Evolutionary conservation across 2,888 invertebrate species (phyloP).

Genomic region (Mayetiola destructor): DNA sequence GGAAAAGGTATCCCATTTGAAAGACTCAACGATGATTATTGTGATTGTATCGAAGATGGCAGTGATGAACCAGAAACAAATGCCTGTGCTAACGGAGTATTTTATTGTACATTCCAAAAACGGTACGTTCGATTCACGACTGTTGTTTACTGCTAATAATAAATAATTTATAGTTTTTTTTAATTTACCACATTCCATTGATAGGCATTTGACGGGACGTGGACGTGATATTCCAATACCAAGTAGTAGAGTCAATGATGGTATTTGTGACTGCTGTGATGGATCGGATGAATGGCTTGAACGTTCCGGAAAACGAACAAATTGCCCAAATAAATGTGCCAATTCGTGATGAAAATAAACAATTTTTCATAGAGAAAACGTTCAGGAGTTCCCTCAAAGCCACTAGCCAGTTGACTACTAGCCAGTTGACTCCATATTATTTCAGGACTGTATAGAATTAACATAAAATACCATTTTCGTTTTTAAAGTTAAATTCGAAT

Average conservation of each 20-base stretch:
- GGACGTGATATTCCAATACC: conserved; percentile 38
- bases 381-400: no score
- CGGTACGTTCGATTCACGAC: background rate
- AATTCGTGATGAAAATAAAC: background rate
- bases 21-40: conserved; percentile 68
- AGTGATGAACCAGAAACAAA: conserved; percentile 73
- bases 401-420: no score
- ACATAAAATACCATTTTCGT: no score
- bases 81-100: conserved; percentile 72
- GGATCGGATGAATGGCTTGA: conserved; percentile 70
- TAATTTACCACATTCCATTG: background rate
- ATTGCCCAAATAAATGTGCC: background rate
- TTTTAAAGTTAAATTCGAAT: no score
- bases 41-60: conserved; percentile 64
- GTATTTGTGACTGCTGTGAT: conserved; percentile 87
- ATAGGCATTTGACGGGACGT: background rate
- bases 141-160: background rate
- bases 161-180: background rate
- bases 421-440: no score
- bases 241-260: conserved; percentile 80
- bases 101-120: conserved; percentile 48
- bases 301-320: conserved; percentile 18
- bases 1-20: conserved; percentile 39
- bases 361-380: no score
- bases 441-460: no score